Conservation (phyloP, 2,888 invertebrate species). For the Drosophila eohydei region DNA sequence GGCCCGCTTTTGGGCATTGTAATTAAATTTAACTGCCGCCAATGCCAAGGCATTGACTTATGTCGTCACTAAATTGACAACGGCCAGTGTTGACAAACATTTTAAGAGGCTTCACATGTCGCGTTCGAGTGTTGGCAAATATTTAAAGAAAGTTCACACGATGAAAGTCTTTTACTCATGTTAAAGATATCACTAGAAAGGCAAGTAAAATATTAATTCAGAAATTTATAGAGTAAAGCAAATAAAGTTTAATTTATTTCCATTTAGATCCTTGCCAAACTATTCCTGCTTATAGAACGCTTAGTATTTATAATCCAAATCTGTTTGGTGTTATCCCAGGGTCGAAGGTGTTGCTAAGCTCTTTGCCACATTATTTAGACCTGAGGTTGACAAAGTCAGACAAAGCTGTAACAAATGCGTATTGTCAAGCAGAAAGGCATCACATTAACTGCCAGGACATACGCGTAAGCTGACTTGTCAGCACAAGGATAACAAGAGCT, state of each 20-base stretch:
- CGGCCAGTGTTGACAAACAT: slow-evolving; percentile 38
- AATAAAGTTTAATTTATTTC: not conserved
- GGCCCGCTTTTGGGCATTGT: slow-evolving; percentile 63
- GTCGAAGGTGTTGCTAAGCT: not conserved
- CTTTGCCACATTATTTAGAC: slow-evolving; percentile 1
- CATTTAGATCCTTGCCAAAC: not conserved
- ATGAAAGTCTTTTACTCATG: too few species aligned
- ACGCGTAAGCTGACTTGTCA: slow-evolving; percentile 50
- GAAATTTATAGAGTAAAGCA: too few species aligned
- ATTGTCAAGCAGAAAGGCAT: slow-evolving; percentile 15
- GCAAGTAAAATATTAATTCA: too few species aligned
- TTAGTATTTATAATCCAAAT: slow-evolving; percentile 5
- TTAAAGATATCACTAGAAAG: too few species aligned
- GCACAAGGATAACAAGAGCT: slow-evolving; percentile 38
- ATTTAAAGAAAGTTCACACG: not conserved
- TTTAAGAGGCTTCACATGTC: slow-evolving; percentile 9
- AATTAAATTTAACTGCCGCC: slow-evolving; percentile 74
- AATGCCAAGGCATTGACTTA: slow-evolving; percentile 38
- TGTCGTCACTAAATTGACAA: slow-evolving; percentile 29
- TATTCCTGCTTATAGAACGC: too few species aligned
- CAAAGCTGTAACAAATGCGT: slow-evolving; percentile 23
- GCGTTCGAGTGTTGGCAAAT: not conserved
- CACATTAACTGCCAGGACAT: slow-evolving; percentile 29
- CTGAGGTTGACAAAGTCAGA: slow-evolving; percentile 6
- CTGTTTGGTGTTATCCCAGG: too few species aligned